phyloP scores from a whole-genome alignment of 1,140 invertebrate genomes.

The Lordiphosa mommai region DNA sequence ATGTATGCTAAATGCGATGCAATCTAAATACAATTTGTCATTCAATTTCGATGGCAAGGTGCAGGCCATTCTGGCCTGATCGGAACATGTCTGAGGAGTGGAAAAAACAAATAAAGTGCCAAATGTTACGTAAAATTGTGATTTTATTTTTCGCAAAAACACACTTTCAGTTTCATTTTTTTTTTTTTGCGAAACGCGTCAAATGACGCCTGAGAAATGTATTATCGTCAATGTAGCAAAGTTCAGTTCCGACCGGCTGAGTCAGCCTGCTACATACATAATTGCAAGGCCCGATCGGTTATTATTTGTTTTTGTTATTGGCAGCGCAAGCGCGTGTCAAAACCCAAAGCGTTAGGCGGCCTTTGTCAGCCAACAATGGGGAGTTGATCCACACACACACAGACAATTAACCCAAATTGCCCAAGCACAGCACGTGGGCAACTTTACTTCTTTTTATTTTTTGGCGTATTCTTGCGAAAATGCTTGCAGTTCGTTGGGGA shows the following conservation, averaged over 20 bases:
- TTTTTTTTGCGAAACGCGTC: conserved; percentile 41
- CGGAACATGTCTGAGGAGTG: conserved; percentile 17
- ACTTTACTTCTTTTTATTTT: conserved; percentile 14
- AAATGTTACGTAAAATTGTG: conserved; percentile 14
- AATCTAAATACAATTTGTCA: conserved; percentile 39
- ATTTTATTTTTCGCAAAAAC: background rate
- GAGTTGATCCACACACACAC: conserved; percentile 38
- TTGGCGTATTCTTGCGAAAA: conserved; percentile 54
- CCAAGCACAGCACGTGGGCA: conserved; percentile 54
- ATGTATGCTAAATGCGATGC: conserved; percentile 11
- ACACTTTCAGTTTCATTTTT: conserved; percentile 16
- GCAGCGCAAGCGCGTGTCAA: conserved; percentile 55
- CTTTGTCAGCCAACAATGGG: conserved; percentile 44
- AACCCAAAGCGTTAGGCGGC: conserved; percentile 58
- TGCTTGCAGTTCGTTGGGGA: conserved; percentile 14
- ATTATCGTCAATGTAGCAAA: conserved; percentile 45
- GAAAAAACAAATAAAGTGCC: conserved; percentile 11
- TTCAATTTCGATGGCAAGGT: conserved; percentile 10
- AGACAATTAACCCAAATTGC: conserved; percentile 75
- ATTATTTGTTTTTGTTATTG: conserved; percentile 38
- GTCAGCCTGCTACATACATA: conserved; percentile 22
- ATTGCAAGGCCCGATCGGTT: background rate
- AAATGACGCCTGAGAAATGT: conserved; percentile 59
- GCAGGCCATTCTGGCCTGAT: conserved; percentile 25
- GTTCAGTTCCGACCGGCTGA: conserved; percentile 50